These are phyloP conservation scores for Griposia aprilina DNA, from an alignment of 2,888 invertebrate genomes.

Conservation along the genomic window DNA sequence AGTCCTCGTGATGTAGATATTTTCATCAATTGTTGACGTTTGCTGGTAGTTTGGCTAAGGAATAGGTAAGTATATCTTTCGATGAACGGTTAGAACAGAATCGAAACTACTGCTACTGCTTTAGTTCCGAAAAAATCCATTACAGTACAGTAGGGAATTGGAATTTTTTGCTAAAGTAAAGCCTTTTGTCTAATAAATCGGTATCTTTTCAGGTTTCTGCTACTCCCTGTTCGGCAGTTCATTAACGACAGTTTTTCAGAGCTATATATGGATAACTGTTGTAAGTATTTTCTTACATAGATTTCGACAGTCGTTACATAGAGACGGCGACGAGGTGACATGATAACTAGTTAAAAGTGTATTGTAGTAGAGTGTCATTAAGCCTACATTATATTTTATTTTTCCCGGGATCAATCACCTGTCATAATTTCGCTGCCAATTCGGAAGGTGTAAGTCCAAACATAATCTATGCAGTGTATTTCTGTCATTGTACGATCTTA, in stretches of 20 bases:
- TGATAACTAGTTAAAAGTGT: no score
- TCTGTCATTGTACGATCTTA: conserved; percentile 42
- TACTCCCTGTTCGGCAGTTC: not conserved
- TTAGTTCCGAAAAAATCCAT: not conserved
- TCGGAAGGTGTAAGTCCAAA: conserved; percentile 8
- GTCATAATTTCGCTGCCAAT: not conserved
- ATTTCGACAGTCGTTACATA: not conserved
- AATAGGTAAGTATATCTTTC: not conserved
- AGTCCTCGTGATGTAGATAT: not conserved
- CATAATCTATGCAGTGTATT: conserved; percentile 21
- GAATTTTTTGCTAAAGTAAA: not conserved
- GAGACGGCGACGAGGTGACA: not conserved
- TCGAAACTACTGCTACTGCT: not conserved
- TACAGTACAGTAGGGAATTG: not conserved
- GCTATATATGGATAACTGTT: no score
- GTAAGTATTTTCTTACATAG: not conserved
- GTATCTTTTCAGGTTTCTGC: not conserved
- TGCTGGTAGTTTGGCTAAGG: not conserved
- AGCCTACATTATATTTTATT: not conserved
- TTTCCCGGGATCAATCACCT: conserved; percentile 21
- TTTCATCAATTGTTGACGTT: not conserved
- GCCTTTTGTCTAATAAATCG: not conserved
- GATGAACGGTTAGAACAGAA: not conserved
- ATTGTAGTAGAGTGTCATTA: no score
- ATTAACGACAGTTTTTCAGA: not conserved